These are phyloP conservation scores for Channa striata DNA, from an alignment of 2,797 vertebrate genomes.

Conservation along the genomic window DNA sequence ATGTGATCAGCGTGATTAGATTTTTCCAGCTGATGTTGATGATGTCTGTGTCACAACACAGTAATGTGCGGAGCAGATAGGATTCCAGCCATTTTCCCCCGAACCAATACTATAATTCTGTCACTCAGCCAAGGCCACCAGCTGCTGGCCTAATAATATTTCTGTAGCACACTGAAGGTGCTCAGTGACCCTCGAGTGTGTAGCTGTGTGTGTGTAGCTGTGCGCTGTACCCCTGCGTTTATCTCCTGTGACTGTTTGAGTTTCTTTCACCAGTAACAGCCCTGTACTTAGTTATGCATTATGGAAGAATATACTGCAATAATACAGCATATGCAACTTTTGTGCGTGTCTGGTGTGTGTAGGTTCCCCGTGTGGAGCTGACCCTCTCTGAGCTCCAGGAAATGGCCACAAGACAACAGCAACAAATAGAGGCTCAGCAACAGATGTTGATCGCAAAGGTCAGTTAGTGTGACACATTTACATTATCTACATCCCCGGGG, in stretches of 20 bases:
- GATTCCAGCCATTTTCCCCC: slow-evolving; percentile 12
- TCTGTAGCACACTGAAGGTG: slow-evolving; percentile 35
- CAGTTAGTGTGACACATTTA: slow-evolving; percentile 48
- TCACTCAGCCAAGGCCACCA: slow-evolving; percentile 65
- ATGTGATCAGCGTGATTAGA: slow-evolving; percentile 20
- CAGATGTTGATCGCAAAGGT: slow-evolving; percentile 97
- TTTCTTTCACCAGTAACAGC: slow-evolving; percentile 20
- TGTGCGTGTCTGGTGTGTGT: slow-evolving; percentile 25
- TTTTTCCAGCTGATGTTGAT: slow-evolving; percentile 24
- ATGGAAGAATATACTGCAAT: slow-evolving; percentile 8
- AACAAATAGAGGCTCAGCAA: slow-evolving; percentile 97
- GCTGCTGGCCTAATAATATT: slow-evolving; percentile 58
- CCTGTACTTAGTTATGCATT: background rate
- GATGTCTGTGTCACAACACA: slow-evolving; percentile 13
- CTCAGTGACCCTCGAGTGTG: slow-evolving; percentile 41
- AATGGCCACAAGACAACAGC: slow-evolving; percentile 96
- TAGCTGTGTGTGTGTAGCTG: slow-evolving; percentile 53
- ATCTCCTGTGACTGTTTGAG: slow-evolving; percentile 36
- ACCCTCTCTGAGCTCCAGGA: slow-evolving; percentile 97
- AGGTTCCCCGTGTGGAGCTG: slow-evolving; percentile 91
- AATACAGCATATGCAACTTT: background rate
- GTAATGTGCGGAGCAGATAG: slow-evolving; percentile 13
- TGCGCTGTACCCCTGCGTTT: slow-evolving; percentile 12
- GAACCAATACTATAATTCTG: slow-evolving; percentile 54
- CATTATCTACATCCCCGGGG: slow-evolving; percentile 28